Evolutionary conservation across 2,113 vertebrate species (phyloP).

Genomic region (Mungos mungo): DNA sequence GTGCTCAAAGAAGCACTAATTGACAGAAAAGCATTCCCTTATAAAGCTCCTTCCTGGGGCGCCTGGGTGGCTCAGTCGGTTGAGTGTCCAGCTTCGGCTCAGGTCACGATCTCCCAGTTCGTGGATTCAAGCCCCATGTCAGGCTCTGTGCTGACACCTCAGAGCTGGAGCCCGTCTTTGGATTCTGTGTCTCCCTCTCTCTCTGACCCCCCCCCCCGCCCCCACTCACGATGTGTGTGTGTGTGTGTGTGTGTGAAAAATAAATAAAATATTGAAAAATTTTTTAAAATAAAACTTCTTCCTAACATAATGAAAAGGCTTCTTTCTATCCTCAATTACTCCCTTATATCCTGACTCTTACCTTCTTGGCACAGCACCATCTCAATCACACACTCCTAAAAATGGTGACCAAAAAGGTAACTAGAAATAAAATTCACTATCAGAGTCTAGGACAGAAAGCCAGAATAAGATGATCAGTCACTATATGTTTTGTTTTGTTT

Average conservation of each 20-base stretch:
- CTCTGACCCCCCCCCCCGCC: too few species aligned
- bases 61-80: too few species aligned
- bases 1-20: background rate
- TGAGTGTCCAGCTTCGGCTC: too few species aligned
- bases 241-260: too few species aligned
- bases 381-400: background rate
- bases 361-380: background rate
- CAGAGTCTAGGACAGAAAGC: background rate
- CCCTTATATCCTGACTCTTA: background rate
- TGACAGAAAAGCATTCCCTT: background rate
- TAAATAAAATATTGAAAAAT: too few species aligned
- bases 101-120: too few species aligned
- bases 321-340: background rate
- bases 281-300: background rate
- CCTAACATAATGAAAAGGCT: background rate
- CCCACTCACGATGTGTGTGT: too few species aligned
- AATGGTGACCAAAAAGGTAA: background rate
- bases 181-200: too few species aligned
- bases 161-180: too few species aligned
- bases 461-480: background rate
- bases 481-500: too few species aligned
- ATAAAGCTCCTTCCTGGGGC: background rate
- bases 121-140: too few species aligned
- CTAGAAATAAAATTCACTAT: background rate
- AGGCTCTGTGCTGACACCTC: too few species aligned